Percentiles rank a stretch among this genome's conserved stretches.
Evolutionary conservation across 2,797 vertebrate genomes (phyloP).

Genomic region (Myotis vivesi): DNA sequence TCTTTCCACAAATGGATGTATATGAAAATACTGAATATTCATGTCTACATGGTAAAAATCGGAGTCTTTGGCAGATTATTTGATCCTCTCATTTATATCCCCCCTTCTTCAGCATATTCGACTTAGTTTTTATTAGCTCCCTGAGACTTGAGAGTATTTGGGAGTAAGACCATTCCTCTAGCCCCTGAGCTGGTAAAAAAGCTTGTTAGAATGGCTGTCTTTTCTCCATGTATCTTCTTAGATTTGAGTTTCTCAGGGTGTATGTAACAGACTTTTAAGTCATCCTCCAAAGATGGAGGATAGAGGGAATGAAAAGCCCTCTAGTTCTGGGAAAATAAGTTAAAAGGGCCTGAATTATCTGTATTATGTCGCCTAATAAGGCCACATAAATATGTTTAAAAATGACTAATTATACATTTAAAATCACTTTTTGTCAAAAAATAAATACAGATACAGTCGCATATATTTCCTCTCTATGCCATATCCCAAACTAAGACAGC

Average conservation of each 20-base stretch:
- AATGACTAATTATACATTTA: background rate
- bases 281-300: background rate
- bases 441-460: background rate
- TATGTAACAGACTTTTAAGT: background rate
- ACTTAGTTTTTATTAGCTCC: background rate
- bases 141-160: background rate
- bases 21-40: background rate
- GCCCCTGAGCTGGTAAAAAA: background rate
- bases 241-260: background rate
- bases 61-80: background rate
- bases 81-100: background rate
- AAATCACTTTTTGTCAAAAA: background rate
- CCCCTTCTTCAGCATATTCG: background rate
- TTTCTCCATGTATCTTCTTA: background rate
- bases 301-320: background rate
- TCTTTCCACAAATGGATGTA: background rate
- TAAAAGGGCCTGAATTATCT: background rate
- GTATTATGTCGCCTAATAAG: background rate
- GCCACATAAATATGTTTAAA: background rate
- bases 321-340: background rate
- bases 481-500: background rate
- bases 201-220: background rate
- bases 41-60: background rate
- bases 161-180: background rate
- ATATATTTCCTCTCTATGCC: background rate